Evolutionary conservation across 2,888 invertebrate species (phyloP).

Genomic region (Sesamia inferens): DNA sequence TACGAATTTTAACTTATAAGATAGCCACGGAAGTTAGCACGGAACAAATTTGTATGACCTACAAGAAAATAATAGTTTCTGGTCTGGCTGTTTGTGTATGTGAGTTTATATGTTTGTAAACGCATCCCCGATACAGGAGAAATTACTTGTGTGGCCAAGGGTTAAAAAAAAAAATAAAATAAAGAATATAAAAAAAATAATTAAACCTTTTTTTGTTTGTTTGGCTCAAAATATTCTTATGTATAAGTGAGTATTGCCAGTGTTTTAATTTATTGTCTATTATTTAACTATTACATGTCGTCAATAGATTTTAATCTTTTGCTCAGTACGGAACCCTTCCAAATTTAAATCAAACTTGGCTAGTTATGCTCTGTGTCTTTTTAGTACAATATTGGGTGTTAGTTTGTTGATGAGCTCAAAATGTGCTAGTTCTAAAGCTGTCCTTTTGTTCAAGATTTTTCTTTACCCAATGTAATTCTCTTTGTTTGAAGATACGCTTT

Average conservation of each 20-base stretch:
- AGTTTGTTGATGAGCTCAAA: conserved; percentile 14
- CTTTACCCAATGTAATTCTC: background rate
- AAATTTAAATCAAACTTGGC: background rate
- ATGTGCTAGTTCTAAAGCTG: conserved; percentile 7
- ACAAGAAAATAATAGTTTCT: too few relatives aligned
- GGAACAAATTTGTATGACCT: too few relatives aligned
- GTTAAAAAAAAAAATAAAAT: too few relatives aligned
- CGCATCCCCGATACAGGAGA: too few relatives aligned
- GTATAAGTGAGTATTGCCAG: background rate
- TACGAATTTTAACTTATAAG: too few relatives aligned
- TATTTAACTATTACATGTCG: background rate
- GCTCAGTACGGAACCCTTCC: conserved; percentile 3
- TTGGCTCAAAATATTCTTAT: too few relatives aligned
- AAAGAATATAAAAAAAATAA: too few relatives aligned
- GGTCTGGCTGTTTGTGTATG: too few relatives aligned
- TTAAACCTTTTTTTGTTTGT: too few relatives aligned
- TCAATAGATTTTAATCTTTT: background rate
- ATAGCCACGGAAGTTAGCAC: too few relatives aligned
- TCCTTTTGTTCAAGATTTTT: conserved; percentile 4
- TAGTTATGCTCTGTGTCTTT: background rate
- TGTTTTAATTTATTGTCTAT: background rate
- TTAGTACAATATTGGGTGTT: conserved; percentile 17
- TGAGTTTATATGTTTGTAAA: too few relatives aligned
- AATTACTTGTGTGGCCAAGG: too few relatives aligned
- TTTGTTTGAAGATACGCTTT: conserved; percentile 10